phyloP scores from a whole-genome alignment of 1,140 invertebrate genomes.

The Drosophila bifasciata region DNA sequence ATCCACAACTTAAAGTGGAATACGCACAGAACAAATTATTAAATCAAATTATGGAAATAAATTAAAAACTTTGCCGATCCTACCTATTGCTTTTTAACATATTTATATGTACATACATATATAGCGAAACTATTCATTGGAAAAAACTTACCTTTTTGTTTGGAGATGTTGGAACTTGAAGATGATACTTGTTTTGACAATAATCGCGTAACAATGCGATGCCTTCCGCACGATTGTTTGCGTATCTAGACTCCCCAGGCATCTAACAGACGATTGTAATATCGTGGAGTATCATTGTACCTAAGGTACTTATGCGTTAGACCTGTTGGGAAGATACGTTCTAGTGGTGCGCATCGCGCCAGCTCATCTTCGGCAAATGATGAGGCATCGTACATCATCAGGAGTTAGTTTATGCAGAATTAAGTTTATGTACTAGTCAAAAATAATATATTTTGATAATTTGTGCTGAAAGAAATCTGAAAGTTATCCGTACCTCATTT shows the following conservation, averaged over 20 bases:
- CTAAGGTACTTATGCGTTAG: slow-evolving; percentile 91
- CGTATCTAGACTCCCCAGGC: slow-evolving; percentile 94
- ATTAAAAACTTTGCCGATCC: neutral
- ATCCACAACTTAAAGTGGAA: too few species aligned
- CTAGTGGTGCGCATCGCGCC: slow-evolving; percentile 88
- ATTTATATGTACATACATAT: neutral
- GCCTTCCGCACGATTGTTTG: slow-evolving; percentile 87
- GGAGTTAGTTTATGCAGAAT: slow-evolving; percentile 92
- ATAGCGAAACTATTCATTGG: slow-evolving; percentile 23
- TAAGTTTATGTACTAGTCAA: slow-evolving; percentile 87
- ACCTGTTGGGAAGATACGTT: slow-evolving; percentile 94
- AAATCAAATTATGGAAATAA: too few species aligned
- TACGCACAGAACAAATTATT: too few species aligned
- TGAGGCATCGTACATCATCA: slow-evolving; percentile 94
- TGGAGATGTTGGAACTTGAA: slow-evolving; percentile 87
- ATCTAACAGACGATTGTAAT: slow-evolving; percentile 97
- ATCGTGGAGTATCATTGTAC: slow-evolving; percentile 93
- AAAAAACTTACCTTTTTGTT: slow-evolving; percentile 86
- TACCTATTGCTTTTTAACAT: slow-evolving; percentile 2
- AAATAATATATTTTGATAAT: neutral
- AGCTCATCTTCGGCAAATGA: slow-evolving; percentile 96
- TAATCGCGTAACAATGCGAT: slow-evolving; percentile 88
- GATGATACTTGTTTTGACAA: slow-evolving; percentile 90
- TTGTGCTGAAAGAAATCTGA: neutral
- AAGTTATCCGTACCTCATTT: slow-evolving; percentile 85